Conservation (phyloP, 2,113 vertebrate genomes). For the Oophaga pumilio region DNA sequence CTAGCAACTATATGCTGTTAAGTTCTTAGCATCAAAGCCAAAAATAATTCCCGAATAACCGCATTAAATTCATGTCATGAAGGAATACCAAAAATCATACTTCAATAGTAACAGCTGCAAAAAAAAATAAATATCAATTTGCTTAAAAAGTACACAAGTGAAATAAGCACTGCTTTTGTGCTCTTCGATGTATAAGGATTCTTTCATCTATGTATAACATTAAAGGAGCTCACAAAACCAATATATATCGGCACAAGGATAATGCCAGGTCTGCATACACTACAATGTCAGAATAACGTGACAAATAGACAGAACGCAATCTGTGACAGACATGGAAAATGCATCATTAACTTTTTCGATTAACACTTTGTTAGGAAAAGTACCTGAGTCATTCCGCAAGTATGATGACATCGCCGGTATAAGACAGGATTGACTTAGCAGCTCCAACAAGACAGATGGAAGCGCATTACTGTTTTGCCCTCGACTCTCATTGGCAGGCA, state of each 20-base stretch:
- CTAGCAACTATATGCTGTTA: too few relatives aligned
- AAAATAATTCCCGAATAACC: too few relatives aligned
- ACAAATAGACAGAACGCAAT: neutral
- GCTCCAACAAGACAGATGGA: slow-evolving; percentile 88
- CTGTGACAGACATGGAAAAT: neutral
- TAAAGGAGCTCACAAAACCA: neutral
- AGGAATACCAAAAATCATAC: too few relatives aligned
- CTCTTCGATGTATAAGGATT: neutral
- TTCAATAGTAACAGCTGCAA: too few relatives aligned
- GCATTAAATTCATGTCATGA: too few relatives aligned
- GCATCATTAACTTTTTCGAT: neutral
- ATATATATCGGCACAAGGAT: neutral
- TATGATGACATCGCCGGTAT: slow-evolving; percentile 98
- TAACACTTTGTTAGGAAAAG: neutral
- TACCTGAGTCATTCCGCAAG: slow-evolving; percentile 97
- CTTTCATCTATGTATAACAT: neutral
- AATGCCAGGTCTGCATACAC: neutral
- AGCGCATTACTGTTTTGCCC: slow-evolving; percentile 88
- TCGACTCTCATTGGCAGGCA: slow-evolving; percentile 76
- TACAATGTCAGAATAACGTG: neutral
- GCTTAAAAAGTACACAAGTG: neutral
- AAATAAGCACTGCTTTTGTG: neutral
- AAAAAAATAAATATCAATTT: too few relatives aligned
- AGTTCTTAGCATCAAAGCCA: too few relatives aligned
- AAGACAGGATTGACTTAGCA: slow-evolving; percentile 95